Conservation (phyloP, 2,113 vertebrate genomes). For the Cercocebus atys region DNA sequence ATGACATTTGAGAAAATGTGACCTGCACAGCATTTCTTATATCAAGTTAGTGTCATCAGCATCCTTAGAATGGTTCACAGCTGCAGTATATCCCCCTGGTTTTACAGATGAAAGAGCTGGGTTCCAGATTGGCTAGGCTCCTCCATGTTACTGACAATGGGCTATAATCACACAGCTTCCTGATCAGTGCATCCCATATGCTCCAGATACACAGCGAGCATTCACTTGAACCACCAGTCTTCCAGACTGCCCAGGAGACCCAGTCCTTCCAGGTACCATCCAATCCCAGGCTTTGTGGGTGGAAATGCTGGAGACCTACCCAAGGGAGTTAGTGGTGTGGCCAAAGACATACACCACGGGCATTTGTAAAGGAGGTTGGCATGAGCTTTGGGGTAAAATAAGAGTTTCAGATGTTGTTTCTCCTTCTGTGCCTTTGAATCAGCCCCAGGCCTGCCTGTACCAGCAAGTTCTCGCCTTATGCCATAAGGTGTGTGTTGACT, state of each 20-base stretch:
- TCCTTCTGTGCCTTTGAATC: neutral
- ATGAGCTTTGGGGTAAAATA: neutral
- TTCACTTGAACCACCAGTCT: neutral
- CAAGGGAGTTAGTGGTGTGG: neutral
- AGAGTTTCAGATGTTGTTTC: neutral
- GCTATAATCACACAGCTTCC: neutral
- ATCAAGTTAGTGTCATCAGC: rapidly evolving
- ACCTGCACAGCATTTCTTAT: neutral
- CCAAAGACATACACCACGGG: neutral
- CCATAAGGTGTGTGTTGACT: rapidly evolving
- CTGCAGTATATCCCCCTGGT: rapidly evolving
- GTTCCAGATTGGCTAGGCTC: neutral
- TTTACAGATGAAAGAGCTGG: neutral
- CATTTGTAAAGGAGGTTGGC: neutral
- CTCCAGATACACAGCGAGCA: neutral
- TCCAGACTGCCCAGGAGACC: neutral
- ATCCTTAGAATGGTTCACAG: rapidly evolving
- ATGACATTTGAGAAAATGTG: neutral
- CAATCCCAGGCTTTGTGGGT: neutral
- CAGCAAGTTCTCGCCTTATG: neutral
- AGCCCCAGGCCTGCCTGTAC: neutral
- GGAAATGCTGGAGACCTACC: neutral
- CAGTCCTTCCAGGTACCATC: too few species aligned
- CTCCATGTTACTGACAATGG: rapidly evolving
- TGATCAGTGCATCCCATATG: rapidly evolving